These are phyloP conservation scores for Euwallacea fornicatus DNA, from an alignment of 1,140 invertebrate species.

Conservation along the genomic window DNA sequence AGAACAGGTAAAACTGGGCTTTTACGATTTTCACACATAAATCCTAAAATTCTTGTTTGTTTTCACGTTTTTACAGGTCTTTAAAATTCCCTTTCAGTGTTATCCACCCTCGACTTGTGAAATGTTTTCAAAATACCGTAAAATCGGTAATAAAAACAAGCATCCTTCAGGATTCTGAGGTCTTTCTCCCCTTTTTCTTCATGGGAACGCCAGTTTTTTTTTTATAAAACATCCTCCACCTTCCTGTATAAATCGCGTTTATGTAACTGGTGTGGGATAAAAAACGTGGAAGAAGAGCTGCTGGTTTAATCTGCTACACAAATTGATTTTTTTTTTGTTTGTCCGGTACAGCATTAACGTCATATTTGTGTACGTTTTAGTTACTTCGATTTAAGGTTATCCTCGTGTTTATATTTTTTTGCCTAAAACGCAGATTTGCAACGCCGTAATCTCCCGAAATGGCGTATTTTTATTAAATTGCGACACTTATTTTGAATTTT, in stretches of 20 bases:
- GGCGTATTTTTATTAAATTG: too few species aligned
- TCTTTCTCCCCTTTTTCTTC: too few species aligned
- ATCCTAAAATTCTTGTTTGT: slow-evolving; percentile 21
- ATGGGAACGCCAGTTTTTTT: neutral
- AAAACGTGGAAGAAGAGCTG: neutral
- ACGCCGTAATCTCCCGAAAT: too few species aligned
- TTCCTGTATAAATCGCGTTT: neutral
- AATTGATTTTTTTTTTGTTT: neutral
- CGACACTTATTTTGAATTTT: too few species aligned
- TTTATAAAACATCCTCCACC: neutral
- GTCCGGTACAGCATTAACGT: too few species aligned
- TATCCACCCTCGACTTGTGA: slow-evolving; percentile 13
- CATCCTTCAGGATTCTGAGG: too few species aligned
- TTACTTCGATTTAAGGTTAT: too few species aligned
- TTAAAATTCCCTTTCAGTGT: slow-evolving; percentile 27
- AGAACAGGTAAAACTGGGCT: slow-evolving; percentile 15
- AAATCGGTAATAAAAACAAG: slow-evolving; percentile 1
- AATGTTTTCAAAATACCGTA: slow-evolving; percentile 32
- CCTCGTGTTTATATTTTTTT: too few species aligned
- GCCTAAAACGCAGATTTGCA: too few species aligned
- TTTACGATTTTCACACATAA: slow-evolving; percentile 28
- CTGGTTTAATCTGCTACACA: neutral
- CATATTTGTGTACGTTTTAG: too few species aligned
- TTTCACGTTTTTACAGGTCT: slow-evolving; percentile 20
- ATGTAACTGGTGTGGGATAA: neutral